Evolutionary conservation across 2,113 vertebrate species (phyloP).

Genomic region (Phoxinus phoxinus): DNA sequence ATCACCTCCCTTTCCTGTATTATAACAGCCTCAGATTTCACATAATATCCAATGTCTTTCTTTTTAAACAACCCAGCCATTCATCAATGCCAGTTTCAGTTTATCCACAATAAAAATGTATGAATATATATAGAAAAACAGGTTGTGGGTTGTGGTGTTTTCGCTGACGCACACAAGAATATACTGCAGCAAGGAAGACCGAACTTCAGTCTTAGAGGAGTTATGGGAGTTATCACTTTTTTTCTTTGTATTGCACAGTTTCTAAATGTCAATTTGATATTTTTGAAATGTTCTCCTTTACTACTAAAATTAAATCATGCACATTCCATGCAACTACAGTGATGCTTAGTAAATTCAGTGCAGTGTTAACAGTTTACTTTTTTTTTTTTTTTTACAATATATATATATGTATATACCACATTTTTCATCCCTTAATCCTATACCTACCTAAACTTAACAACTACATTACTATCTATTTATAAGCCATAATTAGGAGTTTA

Average conservation of each 20-base stretch:
- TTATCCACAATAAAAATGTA: constrained; percentile 25
- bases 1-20: constrained; percentile 18
- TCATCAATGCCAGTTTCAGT: constrained; percentile 40
- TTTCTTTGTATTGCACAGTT: neutral
- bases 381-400: too few species aligned
- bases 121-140: constrained; percentile 28
- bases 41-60: constrained; percentile 11
- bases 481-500: too few species aligned
- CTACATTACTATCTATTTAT: too few species aligned
- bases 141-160: neutral
- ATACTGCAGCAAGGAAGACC: neutral
- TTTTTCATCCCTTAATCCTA: too few species aligned
- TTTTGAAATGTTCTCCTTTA: neutral
- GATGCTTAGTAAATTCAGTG: too few species aligned
- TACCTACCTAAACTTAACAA: too few species aligned
- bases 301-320: neutral
- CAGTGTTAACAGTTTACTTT: too few species aligned
- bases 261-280: constrained; percentile 1
- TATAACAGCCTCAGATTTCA: constrained; percentile 27
- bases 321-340: neutral
- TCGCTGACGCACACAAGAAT: constrained; percentile 10
- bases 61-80: constrained; percentile 23
- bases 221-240: neutral
- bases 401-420: too few species aligned
- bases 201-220: constrained; percentile 1